Conservation (phyloP, 1,140 invertebrate species). For the Andricus grossulariae region DNA sequence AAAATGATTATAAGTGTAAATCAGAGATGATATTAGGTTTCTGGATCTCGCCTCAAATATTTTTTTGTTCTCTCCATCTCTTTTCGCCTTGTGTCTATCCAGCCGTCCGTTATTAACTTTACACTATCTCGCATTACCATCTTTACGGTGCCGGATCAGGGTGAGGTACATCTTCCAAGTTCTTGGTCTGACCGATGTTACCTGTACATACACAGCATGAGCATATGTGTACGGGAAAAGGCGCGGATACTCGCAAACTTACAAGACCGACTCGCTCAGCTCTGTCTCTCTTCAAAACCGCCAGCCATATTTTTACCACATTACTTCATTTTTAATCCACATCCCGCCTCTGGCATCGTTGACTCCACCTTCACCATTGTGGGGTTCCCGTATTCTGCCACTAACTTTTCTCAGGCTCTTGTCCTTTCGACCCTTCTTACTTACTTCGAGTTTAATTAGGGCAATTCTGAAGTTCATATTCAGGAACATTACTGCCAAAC, state of each 20-base stretch:
- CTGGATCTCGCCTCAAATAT: constrained; percentile 17
- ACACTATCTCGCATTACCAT: constrained; percentile 60
- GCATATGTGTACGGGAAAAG: constrained; percentile 41
- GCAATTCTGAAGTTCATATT: neutral
- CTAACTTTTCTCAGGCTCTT: neutral
- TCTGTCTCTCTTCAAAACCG: constrained; percentile 11
- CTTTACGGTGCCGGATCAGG: constrained; percentile 61
- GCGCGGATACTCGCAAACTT: constrained; percentile 22
- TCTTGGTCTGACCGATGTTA: constrained; percentile 41
- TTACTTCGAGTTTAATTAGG: neutral
- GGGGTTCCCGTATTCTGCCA: neutral
- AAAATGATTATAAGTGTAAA: neutral
- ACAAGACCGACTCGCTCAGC: constrained; percentile 3
- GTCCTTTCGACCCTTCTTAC: neutral
- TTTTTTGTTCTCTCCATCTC: constrained; percentile 1
- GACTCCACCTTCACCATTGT: neutral
- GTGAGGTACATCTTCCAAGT: constrained; percentile 52
- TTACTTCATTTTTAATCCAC: constrained; percentile 28
- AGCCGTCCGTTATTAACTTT: constrained; percentile 62
- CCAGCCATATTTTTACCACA: constrained; percentile 26
- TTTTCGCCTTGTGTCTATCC: constrained; percentile 50
- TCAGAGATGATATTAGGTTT: constrained; percentile 22
- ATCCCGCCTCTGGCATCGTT: neutral
- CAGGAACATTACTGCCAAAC: neutral
- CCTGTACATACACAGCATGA: constrained; percentile 20